These are phyloP conservation scores for Nothobranchius furzeri DNA, from an alignment of 2,113 vertebrate genomes.

Conservation along the genomic window DNA sequence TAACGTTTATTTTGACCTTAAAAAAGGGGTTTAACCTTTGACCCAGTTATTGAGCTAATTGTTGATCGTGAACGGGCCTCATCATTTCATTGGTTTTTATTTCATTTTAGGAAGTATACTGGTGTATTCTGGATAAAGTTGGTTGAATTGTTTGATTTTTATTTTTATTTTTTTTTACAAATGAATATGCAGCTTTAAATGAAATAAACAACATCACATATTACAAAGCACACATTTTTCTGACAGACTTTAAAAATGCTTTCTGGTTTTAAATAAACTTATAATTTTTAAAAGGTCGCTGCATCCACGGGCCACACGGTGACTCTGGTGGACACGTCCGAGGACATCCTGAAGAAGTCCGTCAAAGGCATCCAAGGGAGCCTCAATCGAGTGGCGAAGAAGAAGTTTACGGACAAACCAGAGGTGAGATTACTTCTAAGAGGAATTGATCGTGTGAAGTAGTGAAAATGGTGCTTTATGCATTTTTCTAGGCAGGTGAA, in stretches of 20 bases:
- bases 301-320: constrained; percentile 92
- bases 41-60: too few species aligned
- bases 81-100: too few species aligned
- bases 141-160: too few species aligned
- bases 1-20: too few species aligned
- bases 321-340: constrained; percentile 92
- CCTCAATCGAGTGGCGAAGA: constrained; percentile 89
- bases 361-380: constrained; percentile 88
- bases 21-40: too few species aligned
- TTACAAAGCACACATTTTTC: not conserved
- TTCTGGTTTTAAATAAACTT: not conserved
- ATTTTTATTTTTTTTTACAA: too few species aligned
- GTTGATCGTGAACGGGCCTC: too few species aligned
- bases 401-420: constrained; percentile 94
- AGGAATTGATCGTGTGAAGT: not conserved
- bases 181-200: too few species aligned
- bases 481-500: constrained; percentile 81
- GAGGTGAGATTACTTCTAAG: constrained; percentile 76
- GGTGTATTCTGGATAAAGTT: too few species aligned
- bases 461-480: not conserved
- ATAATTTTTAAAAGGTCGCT: constrained; percentile 80
- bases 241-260: too few species aligned
- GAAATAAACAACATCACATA: too few species aligned
- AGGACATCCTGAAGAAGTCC: constrained; percentile 90
- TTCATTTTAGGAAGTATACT: too few species aligned